Conservation (phyloP, 2,888 invertebrate species). For the Idaea straminata region DNA sequence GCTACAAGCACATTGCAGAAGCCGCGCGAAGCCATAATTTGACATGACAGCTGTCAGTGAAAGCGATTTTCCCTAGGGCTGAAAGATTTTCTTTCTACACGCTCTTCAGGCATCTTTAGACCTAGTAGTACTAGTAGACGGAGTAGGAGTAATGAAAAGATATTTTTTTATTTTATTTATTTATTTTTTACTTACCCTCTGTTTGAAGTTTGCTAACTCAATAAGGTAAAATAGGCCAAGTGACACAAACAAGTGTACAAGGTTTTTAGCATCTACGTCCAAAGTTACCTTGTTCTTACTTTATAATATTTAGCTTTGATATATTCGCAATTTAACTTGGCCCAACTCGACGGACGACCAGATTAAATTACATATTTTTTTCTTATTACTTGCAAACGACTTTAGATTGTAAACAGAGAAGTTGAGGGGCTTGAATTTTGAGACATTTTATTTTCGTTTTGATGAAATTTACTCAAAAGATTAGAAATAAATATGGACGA, state of each 20-base stretch:
- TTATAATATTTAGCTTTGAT: slow-evolving; percentile 76
- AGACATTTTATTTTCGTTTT: not conserved
- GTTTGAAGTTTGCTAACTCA: not conserved
- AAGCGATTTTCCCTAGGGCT: no score
- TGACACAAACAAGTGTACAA: not conserved
- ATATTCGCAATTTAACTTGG: slow-evolving; percentile 77
- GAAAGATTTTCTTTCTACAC: no score
- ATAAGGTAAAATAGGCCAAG: slow-evolving; percentile 1
- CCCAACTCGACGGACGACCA: slow-evolving; percentile 63
- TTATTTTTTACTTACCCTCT: not conserved
- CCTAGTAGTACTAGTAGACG: no score
- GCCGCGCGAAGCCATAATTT: no score
- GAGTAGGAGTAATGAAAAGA: no score
- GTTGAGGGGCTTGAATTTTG: slow-evolving; percentile 20
- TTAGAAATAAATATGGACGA: not conserved
- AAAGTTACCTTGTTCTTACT: slow-evolving; percentile 71
- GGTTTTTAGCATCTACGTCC: slow-evolving; percentile 17
- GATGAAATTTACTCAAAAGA: not conserved
- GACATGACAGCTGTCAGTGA: no score
- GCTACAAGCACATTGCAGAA: no score
- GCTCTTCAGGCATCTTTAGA: no score
- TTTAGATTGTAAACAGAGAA: slow-evolving; percentile 54
- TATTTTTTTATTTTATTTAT: no score
- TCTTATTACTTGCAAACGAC: slow-evolving; percentile 53
- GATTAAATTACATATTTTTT: slow-evolving; percentile 70